Evolutionary conservation across 2,888 invertebrate species (phyloP), one percentile per base, ranked within the genome.

Genomic region (Caenorhabditis japonica): DNA sequence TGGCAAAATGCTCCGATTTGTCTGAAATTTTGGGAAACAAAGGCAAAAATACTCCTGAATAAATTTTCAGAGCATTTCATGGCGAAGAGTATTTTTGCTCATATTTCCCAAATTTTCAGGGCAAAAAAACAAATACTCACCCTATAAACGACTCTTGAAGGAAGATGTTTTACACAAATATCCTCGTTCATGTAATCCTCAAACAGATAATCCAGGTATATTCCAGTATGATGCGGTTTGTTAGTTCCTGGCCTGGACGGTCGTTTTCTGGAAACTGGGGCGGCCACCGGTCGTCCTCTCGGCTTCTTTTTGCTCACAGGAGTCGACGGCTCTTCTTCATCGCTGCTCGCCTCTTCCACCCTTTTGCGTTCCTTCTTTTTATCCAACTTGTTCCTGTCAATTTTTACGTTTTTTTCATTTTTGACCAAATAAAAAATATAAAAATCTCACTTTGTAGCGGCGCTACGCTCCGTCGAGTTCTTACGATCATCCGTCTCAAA

Each of bases 341-440:
- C 59, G 23, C 59, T 58, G 25, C 69, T 60, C 7, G 21, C 44
- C 23, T 52, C 61, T 30, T 51, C 56, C 4, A 55, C 12, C 3
- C 55, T 33, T 17, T 64, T 53, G 21, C 55, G 33, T 36, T 70
- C 70, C 12, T 59, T 53, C 47, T 61, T 55, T 15, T 49, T 56
- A 12, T 43, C 56, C 3, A 8, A n/a, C 39, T 25, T 30, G 30
- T 5, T 5, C 30, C 30, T 30, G 30, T 30, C 10, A 30, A 10
- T 30, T n/a, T n/a, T n/a, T 30, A 30, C 4, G 36, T 15, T 41
- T 38, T 55, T 47, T 56, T 74, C 62, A 10, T 4, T n/a, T 13
- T 17, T 52, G 4, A 21, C 3, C 25, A 1, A 33, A 3, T 3
- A 7, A 23, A 25, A 15, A 25, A 21, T 33, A 13, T 13, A 21